These are phyloP conservation scores for Macroteleia sp. DNA, from an alignment of 2,888 invertebrate species.

Conservation along the genomic window DNA sequence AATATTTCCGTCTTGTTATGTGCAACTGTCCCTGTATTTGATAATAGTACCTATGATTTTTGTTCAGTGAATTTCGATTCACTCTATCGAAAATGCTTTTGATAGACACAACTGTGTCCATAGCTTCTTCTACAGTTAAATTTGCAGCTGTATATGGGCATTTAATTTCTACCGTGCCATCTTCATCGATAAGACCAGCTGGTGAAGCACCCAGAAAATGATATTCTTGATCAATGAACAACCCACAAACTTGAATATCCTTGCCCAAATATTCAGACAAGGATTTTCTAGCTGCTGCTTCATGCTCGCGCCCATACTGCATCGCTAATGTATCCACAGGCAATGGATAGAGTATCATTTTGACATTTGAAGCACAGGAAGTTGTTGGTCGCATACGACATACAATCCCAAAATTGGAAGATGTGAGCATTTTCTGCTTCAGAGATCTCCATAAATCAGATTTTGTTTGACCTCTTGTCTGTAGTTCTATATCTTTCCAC, in stretches of 20 bases:
- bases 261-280: neutral
- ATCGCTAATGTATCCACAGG: neutral
- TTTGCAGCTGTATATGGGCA: constrained; percentile 21
- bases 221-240: constrained; percentile 43
- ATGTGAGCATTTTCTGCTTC: constrained; percentile 31
- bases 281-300: constrained; percentile 21
- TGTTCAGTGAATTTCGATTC: neutral
- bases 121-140: constrained; percentile 15
- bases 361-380: constrained; percentile 37
- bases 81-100: constrained; percentile 14
- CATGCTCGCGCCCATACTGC: constrained; percentile 49
- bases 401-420: constrained; percentile 46
- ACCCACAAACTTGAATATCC: constrained; percentile 18
- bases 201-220: constrained; percentile 44
- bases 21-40: constrained; percentile 53
- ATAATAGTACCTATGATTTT: constrained; percentile 33
- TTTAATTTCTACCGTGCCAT: constrained; percentile 59
- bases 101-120: neutral
- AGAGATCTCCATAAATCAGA: neutral
- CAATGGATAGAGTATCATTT: constrained; percentile 36
- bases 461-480: neutral
- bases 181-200: constrained; percentile 54
- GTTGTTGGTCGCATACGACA: constrained; percentile 39
- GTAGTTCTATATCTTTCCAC: too few relatives aligned
- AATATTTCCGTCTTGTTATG: constrained; percentile 18